Percentiles rank a stretch among this genome's conserved stretches.
Conservation (phyloP, 2,113 vertebrate genomes). For the Heliornis fulica region DNA sequence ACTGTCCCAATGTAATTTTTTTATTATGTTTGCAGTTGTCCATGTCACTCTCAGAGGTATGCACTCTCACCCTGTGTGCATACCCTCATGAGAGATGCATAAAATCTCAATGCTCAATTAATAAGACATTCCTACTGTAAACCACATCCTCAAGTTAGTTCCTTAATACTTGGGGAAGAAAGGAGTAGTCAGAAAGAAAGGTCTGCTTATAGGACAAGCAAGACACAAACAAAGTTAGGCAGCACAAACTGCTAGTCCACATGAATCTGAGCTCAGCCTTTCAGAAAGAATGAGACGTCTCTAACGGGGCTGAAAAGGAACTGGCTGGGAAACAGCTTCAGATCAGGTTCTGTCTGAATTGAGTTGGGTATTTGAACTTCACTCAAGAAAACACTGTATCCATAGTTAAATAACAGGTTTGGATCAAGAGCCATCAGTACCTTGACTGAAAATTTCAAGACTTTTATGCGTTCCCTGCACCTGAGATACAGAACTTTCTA, state of each 20-base stretch:
- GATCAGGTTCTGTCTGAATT: background rate
- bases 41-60: rapidly evolving
- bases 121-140: background rate
- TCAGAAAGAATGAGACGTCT: background rate
- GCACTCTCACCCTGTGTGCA: background rate
- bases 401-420: background rate
- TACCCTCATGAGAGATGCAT: background rate
- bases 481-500: background rate
- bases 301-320: background rate
- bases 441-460: background rate
- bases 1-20: background rate
- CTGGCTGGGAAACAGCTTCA: background rate
- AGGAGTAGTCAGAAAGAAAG: background rate
- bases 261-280: background rate
- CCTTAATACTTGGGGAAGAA: background rate
- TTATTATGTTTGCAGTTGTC: background rate
- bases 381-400: background rate
- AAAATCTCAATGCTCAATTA: background rate
- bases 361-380: background rate
- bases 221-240: background rate
- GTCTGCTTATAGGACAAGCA: background rate
- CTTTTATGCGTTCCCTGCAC: background rate
- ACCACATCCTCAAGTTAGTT: background rate
- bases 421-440: background rate
- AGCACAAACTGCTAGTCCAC: background rate